Percentiles rank a stretch among this genome's conserved stretches.
These are phyloP conservation scores for Trypoxylon attenuatum DNA, from an alignment of 2,888 invertebrate genomes.

Conservation along the genomic window DNA sequence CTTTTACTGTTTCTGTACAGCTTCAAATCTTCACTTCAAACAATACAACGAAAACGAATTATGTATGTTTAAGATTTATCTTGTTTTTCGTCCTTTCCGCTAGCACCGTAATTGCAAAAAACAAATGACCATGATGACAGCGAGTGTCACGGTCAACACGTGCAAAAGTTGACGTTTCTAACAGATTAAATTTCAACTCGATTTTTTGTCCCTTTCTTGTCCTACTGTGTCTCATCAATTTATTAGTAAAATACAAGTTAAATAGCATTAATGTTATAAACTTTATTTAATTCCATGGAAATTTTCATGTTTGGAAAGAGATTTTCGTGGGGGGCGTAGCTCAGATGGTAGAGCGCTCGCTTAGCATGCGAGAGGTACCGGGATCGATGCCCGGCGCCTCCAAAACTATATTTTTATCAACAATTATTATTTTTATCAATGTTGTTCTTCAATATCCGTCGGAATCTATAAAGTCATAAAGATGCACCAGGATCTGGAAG, in stretches of 20 bases:
- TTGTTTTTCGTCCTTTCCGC: no score
- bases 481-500: no score
- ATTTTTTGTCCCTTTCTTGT: no score
- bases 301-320: no score
- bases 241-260: no score
- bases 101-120: constrained; percentile 1
- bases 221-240: no score
- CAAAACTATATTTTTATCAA: no score
- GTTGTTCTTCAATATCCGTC: not conserved
- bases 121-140: constrained; percentile 43
- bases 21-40: not conserved
- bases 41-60: not conserved
- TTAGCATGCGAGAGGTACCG: constrained; percentile 73
- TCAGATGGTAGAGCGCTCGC: constrained; percentile 73
- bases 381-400: constrained; percentile 72
- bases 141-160: constrained; percentile 49
- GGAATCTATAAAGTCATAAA: not conserved
- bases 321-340: constrained; percentile 70
- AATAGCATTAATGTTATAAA: not conserved
- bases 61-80: no score
- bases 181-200: no score
- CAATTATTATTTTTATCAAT: not conserved
- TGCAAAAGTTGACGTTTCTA: constrained; percentile 3
- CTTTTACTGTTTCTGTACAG: no score
- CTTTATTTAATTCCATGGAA: not conserved